phyloP scores from a whole-genome alignment of 2,888 invertebrate genomes.

The Agapetus fuscipes region DNA sequence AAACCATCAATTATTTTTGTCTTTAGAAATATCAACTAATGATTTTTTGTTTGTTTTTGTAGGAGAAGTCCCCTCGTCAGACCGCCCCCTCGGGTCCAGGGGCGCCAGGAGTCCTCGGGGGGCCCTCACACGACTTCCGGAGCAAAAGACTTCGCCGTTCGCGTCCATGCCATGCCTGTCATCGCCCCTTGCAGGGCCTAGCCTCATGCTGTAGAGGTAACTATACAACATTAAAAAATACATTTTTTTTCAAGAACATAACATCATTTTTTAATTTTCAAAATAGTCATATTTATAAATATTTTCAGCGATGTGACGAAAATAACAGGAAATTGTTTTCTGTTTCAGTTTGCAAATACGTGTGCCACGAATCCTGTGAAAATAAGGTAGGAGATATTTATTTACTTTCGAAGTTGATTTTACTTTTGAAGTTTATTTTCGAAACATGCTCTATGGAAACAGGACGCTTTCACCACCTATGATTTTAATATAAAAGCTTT shows the following conservation, averaged over 20 bases:
- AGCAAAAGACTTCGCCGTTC: conserved; percentile 66
- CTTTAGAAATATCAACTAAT: no score
- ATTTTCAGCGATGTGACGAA: neutral
- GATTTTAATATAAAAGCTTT: neutral
- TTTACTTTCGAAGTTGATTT: no score
- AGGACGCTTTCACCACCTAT: neutral
- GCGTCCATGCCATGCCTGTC: conserved; percentile 69
- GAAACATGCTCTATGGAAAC: no score
- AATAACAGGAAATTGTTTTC: conserved; percentile 24
- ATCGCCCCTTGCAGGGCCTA: conserved; percentile 64
- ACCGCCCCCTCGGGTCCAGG: neutral
- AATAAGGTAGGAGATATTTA: conserved; percentile 53
- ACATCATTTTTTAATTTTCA: no score
- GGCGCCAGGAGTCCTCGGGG: conserved; percentile 1
- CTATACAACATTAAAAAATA: no score
- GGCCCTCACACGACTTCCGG: conserved; percentile 48
- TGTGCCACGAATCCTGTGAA: conserved; percentile 69
- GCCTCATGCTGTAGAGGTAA: conserved; percentile 71
- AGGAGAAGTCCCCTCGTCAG: conserved; percentile 15
- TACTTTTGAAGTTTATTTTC: neutral
- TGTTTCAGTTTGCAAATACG: conserved; percentile 74
- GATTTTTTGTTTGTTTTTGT: conserved; percentile 8
- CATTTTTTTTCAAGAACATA: no score
- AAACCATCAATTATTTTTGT: no score
- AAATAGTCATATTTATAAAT: no score